Base-by-base conservation (phyloP, 1,140 invertebrate genomes). In the Himalopsyche phryganea region DNA sequence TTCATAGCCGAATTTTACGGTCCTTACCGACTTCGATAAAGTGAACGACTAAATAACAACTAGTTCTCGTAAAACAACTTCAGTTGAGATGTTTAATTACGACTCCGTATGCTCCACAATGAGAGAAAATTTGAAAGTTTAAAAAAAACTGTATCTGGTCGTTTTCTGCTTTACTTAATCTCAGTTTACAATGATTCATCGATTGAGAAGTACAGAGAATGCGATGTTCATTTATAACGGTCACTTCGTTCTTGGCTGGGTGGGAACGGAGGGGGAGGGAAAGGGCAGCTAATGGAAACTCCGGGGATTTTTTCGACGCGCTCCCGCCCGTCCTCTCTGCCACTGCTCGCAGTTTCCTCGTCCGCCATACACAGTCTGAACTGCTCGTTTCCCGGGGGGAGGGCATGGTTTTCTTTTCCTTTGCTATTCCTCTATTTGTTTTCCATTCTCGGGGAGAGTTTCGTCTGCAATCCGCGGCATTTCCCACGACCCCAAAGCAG, bases 381-480 rank as follows among this genome's bases (percentile, higher is more conserved):
- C 23, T 5, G 23, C 23, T 54, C 13, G 13, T 14, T 41, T 41
- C 40, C 40, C 19, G 40, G 17, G 14, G 2, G 28, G 28, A 44
- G 7, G 14, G 11, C 6, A n/a, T 19, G 18, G 41, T 42, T 55
- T 18, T 38, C 46, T 47, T 44, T 47, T 40, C 42, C 36, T 17
- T 19, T 47, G 38, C 46, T 55, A 46, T 50, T 61, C 41, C 28
- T 53, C 49, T 61, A 57, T 61, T 61, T 61, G 59, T 56, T 61
- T 50, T 55, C 52, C 32, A 49, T 47, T 49, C 44, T 15, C 41
- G 52, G 45, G 45, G 19, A 51, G 36, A 14, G 54, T 48, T 41
- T 23, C 36, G 57, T 59, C 50, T 59, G 50, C 57, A 59, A 48
- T 35, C 49, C 50, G 57, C 44, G 50, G 57, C 23, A 19, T 49